Conservation (phyloP, 2,113 vertebrate genomes). For the Circaetus cinerascens region DNA sequence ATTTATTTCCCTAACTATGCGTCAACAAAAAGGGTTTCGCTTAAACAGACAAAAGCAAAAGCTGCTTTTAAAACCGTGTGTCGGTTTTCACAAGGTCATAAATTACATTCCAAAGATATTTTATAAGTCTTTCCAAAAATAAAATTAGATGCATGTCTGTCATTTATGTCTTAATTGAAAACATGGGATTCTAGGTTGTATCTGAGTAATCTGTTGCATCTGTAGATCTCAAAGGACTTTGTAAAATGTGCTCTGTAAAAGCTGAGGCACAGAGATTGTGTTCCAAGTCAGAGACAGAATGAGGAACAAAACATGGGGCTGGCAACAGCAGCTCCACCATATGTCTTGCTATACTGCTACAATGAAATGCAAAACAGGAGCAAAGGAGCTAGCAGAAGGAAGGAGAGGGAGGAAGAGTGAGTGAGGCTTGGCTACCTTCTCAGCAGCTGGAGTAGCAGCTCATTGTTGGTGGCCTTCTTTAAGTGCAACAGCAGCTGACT, state of each 20-base stretch:
- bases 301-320: neutral
- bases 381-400: neutral
- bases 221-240: constrained; percentile 7
- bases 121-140: constrained; percentile 24
- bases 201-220: neutral
- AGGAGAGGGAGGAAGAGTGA: neutral
- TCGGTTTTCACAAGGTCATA: constrained; percentile 14
- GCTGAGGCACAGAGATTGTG: neutral
- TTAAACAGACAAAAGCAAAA: constrained; percentile 37
- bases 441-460: neutral
- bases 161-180: constrained; percentile 39
- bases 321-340: neutral
- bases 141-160: neutral
- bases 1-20: constrained; percentile 47
- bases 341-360: neutral
- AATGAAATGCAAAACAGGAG: neutral
- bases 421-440: neutral
- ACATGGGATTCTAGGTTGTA: neutral
- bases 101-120: constrained; percentile 36
- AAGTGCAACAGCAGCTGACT: neutral
- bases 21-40: constrained; percentile 21
- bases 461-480: neutral
- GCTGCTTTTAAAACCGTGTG: constrained; percentile 23
- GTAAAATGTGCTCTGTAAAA: constrained; percentile 14
- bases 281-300: neutral